Evolutionary conservation across 2,113 vertebrate species (phyloP).

Genomic region (Empidonax alnorum): DNA sequence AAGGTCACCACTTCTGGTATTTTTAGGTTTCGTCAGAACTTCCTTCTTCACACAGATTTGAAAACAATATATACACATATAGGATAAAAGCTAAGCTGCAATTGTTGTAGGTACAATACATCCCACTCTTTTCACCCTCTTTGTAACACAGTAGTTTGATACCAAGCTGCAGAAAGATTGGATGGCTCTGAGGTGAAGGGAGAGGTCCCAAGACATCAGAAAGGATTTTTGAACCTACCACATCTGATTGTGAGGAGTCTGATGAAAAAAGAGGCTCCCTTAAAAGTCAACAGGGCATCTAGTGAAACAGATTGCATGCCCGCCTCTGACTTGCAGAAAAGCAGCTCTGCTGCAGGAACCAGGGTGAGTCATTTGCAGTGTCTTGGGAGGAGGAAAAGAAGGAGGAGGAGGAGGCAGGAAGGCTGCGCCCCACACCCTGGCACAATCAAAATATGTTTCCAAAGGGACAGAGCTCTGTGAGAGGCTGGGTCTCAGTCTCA

Average conservation of each 20-base stretch:
- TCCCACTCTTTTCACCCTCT: not conserved
- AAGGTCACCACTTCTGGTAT: constrained; percentile 33
- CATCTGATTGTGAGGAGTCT: not conserved
- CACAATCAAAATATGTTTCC: not conserved
- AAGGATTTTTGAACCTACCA: not conserved
- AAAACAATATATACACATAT: constrained; percentile 33
- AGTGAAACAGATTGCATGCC: not conserved
- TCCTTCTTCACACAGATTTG: not conserved
- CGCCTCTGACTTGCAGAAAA: not conserved
- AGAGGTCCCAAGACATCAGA: not conserved
- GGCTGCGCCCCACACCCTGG: not conserved
- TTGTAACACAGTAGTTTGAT: not conserved
- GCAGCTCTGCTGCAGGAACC: not conserved
- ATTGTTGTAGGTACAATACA: not conserved
- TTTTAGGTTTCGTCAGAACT: constrained; percentile 34
- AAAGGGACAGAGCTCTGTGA: not conserved
- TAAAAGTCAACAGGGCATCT: not conserved
- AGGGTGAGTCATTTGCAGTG: not conserved
- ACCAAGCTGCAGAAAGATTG: not conserved
- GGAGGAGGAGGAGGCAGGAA: not conserved
- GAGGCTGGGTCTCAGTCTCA: not conserved
- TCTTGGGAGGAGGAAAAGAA: not conserved
- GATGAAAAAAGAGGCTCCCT: not conserved
- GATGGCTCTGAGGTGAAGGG: not conserved
- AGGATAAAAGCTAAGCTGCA: constrained; percentile 7